Evolutionary conservation across 2,113 vertebrate species (phyloP).

Genomic region (Neoarius graeffei): DNA sequence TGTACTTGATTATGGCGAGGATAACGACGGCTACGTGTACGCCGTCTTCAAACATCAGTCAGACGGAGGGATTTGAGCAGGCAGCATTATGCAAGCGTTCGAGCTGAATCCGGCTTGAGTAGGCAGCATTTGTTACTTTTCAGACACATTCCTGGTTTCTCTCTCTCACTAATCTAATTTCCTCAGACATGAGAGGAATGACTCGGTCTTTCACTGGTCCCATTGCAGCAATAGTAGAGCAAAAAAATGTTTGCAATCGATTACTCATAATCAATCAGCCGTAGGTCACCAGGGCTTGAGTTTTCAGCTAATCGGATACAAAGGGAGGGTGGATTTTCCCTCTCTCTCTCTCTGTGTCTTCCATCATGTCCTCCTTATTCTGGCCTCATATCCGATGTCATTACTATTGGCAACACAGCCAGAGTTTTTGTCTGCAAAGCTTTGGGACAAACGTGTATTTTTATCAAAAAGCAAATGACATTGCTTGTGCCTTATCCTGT

Average conservation of each 20-base stretch:
- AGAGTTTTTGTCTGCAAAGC: background rate
- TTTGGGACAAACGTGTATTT: background rate
- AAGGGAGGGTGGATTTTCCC: slow-evolving; percentile 48
- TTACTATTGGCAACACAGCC: background rate
- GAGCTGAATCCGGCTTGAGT: background rate
- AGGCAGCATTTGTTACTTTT: background rate
- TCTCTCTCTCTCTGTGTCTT: slow-evolving; percentile 20
- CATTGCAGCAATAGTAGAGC: background rate
- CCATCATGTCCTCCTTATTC: slow-evolving; percentile 53
- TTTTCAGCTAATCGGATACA: slow-evolving; percentile 51
- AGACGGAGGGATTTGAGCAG: background rate
- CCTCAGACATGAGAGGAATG: slow-evolving; percentile 3
- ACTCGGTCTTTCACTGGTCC: slow-evolving; percentile 7
- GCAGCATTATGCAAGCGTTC: background rate
- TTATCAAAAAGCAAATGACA: background rate
- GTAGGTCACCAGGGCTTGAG: slow-evolving; percentile 19
- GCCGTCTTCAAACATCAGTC: background rate
- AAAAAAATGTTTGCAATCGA: slow-evolving; percentile 50
- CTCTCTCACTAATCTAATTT: slow-evolving; percentile 15
- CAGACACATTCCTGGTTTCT: background rate
- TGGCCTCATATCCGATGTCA: slow-evolving; percentile 25
- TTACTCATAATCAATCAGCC: slow-evolving; percentile 54
- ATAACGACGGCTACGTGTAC: background rate
- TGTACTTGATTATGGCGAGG: background rate
- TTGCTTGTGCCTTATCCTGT: background rate